Conservation (phyloP, 2,797 vertebrate genomes). For the Platyrinchus mystaceus region DNA sequence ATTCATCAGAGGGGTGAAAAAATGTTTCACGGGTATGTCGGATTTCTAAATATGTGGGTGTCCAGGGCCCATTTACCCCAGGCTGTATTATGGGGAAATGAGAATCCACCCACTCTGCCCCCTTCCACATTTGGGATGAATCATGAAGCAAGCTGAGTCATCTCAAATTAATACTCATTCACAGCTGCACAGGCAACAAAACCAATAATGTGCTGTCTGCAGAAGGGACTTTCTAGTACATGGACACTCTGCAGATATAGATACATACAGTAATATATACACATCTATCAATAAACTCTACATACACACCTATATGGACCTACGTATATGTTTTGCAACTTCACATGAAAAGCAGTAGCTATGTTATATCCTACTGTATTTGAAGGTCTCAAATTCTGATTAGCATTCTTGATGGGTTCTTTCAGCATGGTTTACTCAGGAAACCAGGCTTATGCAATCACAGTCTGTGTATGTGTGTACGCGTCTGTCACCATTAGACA, state of each 20-base stretch:
- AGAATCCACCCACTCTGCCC: not conserved
- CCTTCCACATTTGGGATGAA: not conserved
- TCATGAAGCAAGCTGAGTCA: not conserved
- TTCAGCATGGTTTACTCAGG: conserved; percentile 57
- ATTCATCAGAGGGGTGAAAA: conserved; percentile 30
- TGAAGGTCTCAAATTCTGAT: conserved; percentile 33
- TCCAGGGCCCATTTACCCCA: not conserved
- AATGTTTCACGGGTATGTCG: not conserved
- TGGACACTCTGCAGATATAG: not conserved
- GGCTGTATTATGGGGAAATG: not conserved
- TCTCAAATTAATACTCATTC: not conserved
- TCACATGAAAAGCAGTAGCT: not conserved
- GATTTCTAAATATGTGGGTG: conserved; percentile 12
- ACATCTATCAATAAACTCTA: not conserved
- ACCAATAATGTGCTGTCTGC: not conserved
- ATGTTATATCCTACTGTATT: not conserved
- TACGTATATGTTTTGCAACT: not conserved
- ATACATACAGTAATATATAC: not conserved
- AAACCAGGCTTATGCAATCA: conserved; percentile 64
- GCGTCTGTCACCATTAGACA: conserved; percentile 65
- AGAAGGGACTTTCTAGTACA: not conserved
- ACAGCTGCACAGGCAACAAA: not conserved
- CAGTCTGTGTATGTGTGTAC: conserved; percentile 63
- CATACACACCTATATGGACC: not conserved
- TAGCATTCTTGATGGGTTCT: conserved; percentile 60